Evolutionary conservation across 2,113 vertebrate species (phyloP).

Genomic region (Pristiophorus japonicus): DNA sequence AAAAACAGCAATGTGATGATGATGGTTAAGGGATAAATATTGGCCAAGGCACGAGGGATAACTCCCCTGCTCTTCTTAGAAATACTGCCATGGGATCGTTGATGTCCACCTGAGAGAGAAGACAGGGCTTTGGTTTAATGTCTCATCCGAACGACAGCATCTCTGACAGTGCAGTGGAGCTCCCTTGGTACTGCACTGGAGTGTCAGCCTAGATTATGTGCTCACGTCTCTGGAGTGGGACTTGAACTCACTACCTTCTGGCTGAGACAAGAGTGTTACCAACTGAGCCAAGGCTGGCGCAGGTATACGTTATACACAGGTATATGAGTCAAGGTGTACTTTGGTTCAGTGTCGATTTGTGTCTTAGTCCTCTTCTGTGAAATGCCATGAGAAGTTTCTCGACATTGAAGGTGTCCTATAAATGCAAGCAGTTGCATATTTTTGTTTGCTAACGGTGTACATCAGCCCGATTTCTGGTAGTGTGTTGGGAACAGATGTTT

Average conservation of each 20-base stretch:
- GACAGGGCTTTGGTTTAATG: too few species aligned
- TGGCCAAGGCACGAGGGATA: neutral
- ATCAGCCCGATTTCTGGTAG: neutral
- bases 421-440: neutral
- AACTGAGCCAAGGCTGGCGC: neutral
- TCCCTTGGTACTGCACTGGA: too few species aligned
- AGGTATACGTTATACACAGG: neutral
- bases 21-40: neutral
- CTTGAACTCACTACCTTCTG: neutral
- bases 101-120: neutral
- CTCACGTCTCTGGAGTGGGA: too few species aligned
- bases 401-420: neutral
- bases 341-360: neutral
- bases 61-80: neutral
- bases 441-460: neutral
- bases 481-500: neutral
- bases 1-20: neutral
- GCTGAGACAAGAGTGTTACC: too few species aligned
- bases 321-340: neutral
- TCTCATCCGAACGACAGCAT: neutral
- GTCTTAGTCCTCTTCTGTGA: neutral
- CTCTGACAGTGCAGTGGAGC: neutral
- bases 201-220: neutral
- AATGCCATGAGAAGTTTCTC: neutral
- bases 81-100: too few species aligned